Evolutionary conservation across 2,797 vertebrate species (phyloP).

Genomic region (Scarus forsteni): DNA sequence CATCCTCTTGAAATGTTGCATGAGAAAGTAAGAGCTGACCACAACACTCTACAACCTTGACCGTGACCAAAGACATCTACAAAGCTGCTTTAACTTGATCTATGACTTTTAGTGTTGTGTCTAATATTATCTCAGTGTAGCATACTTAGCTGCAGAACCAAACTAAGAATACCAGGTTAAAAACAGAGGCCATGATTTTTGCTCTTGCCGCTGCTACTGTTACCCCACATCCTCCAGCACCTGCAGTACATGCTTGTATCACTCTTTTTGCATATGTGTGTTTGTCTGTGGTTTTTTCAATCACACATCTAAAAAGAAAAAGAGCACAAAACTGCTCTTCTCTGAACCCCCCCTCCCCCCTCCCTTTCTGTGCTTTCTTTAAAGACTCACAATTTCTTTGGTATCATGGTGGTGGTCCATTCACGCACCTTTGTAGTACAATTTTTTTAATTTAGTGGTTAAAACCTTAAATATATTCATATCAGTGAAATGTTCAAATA

Average conservation of each 20-base stretch:
- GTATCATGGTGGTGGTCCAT: too few species aligned
- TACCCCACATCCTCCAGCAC: constrained; percentile 55
- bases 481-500: neutral
- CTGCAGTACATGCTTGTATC: constrained; percentile 30
- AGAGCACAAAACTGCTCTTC: neutral
- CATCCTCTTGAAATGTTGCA: too few species aligned
- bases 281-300: constrained; percentile 5
- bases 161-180: neutral
- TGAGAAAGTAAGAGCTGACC: too few species aligned
- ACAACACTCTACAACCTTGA: too few species aligned
- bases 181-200: constrained; percentile 4
- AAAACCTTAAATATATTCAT: neutral
- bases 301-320: constrained; percentile 1
- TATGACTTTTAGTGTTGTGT: too few species aligned
- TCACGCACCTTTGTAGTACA: too few species aligned
- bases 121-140: too few species aligned
- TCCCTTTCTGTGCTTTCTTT: too few species aligned
- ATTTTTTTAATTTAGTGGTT: neutral
- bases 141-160: neutral
- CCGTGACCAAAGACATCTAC: too few species aligned
- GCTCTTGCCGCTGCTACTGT: constrained; percentile 46
- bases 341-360: too few species aligned
- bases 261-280: neutral
- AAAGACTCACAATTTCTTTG: too few species aligned
- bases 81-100: too few species aligned